A percentile compares a stretch with the other conserved stretches of the same genome.
Evolutionary conservation across 2,888 invertebrate genomes (phyloP).

Genomic region (Microlaimidae sp.): DNA sequence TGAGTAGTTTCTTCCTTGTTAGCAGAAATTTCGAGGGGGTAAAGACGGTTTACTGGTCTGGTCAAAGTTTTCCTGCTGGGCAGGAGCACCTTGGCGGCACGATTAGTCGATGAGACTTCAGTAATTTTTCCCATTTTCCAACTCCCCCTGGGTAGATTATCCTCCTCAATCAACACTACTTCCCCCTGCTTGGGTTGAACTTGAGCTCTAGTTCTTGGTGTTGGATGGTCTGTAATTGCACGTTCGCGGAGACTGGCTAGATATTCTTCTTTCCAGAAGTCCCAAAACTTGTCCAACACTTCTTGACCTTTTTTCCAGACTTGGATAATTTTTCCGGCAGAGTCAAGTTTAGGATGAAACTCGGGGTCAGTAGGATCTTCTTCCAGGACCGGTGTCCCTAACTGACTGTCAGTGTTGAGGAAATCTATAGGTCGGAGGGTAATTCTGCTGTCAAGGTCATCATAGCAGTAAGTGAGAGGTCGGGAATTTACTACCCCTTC

Average conservation of each 20-base stretch:
- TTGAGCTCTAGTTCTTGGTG: not conserved
- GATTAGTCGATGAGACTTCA: not conserved
- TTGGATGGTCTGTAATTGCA: not conserved
- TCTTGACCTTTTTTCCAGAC: not conserved
- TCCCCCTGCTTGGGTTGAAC: not conserved
- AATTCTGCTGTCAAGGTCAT: constrained; percentile 19
- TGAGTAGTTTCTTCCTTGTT: no score
- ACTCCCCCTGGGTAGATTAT: not conserved
- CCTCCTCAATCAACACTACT: not conserved
- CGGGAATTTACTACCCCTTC: constrained; percentile 30
- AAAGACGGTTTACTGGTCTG: not conserved
- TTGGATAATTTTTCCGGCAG: not conserved
- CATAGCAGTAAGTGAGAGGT: constrained; percentile 30
- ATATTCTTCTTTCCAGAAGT: not conserved
- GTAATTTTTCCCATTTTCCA: constrained; percentile 4
- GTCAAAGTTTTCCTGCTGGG: not conserved
- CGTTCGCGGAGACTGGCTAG: constrained; percentile 3
- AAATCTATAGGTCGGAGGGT: constrained; percentile 8
- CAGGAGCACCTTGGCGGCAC: not conserved
- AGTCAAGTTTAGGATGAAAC: not conserved
- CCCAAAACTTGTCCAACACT: not conserved
- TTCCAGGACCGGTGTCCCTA: not conserved
- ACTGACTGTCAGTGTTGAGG: not conserved
- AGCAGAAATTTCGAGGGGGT: not conserved
- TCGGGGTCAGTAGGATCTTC: not conserved